Evolutionary conservation across 2,888 invertebrate species (phyloP), one percentile per base, ranked within the genome.

Genomic region (Parelbella ahira): DNA sequence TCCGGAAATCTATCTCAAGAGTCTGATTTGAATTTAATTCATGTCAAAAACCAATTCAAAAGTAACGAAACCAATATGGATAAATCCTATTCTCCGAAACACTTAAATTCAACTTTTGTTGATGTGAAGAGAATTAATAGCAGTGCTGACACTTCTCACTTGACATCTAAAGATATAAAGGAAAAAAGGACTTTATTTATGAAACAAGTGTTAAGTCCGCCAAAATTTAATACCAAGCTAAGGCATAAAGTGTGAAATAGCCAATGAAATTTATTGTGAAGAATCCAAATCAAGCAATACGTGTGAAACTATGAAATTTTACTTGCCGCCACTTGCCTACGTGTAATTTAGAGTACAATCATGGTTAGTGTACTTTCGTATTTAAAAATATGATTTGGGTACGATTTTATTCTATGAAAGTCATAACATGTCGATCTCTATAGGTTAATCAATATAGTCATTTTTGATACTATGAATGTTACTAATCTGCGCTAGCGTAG

Each of bases 141-240:
- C 6, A 34, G 29, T 21, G 28, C 30, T 32, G 46, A 44, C 37
- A 48, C 48, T 52, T 54, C 44, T 48, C 56, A 36, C 56, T 55
- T 28, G 52, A 12, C 62, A 37, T 63, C 75, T 25, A 77, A 74
- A 56, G 80, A 74, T 51, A 61, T 88, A 7, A 89, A 84, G 50
- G 89, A 90, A 38, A 89, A 88, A 53, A 70, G 87, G 53, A 87
- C 87, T 44, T 56, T 89, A 50, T 90, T 90, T 63, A 73, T 89
- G 63, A 90, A 89, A 60, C 89, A 90, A 73, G 89, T 90, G 39
- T 67, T 90, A 47, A 89, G 84, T 48, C 89, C 90, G 30, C 89
- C 90, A 41, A 89, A 89, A 70, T 86, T 89, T 50, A 88, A 88
- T 49, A 81, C 81, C 15, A 84, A 82, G 51, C 54, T 81, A 57